Conservation (phyloP, 2,113 vertebrate genomes). For the Leucopternis melanops region DNA sequence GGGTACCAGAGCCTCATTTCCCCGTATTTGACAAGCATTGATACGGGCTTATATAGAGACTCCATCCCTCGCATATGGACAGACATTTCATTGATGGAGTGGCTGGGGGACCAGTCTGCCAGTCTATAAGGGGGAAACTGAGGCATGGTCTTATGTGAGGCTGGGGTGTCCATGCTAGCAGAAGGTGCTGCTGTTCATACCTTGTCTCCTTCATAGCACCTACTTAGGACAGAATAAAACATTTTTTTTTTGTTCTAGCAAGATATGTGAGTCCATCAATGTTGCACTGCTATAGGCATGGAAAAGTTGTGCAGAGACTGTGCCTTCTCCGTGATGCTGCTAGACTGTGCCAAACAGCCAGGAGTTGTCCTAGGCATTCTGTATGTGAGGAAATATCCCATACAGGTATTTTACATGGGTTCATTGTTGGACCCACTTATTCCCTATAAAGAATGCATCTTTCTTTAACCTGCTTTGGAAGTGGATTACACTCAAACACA, state of each 20-base stretch:
- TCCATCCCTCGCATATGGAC: background rate
- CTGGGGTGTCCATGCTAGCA: background rate
- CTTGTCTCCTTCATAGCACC: background rate
- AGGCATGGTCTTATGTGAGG: background rate
- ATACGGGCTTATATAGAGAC: accelerated
- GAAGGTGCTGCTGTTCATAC: background rate
- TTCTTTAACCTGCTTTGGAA: background rate
- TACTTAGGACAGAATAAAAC: background rate
- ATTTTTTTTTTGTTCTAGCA: background rate
- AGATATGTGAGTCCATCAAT: background rate
- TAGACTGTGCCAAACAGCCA: background rate
- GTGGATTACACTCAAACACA: background rate
- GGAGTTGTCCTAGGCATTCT: background rate
- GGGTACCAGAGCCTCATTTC: too few relatives aligned
- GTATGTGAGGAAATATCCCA: background rate
- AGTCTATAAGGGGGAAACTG: background rate
- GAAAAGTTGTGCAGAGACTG: background rate
- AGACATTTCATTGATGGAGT: background rate
- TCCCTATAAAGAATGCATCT: background rate
- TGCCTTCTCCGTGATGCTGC: background rate
- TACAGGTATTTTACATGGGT: background rate
- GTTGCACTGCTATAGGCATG: background rate
- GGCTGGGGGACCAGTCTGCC: background rate
- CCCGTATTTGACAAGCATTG: background rate
- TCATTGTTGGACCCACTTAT: background rate